Percentiles rank a stretch among this genome's conserved stretches.
phyloP scores from a whole-genome alignment of 2,888 invertebrate genomes.

The Acrobasis consociella region DNA sequence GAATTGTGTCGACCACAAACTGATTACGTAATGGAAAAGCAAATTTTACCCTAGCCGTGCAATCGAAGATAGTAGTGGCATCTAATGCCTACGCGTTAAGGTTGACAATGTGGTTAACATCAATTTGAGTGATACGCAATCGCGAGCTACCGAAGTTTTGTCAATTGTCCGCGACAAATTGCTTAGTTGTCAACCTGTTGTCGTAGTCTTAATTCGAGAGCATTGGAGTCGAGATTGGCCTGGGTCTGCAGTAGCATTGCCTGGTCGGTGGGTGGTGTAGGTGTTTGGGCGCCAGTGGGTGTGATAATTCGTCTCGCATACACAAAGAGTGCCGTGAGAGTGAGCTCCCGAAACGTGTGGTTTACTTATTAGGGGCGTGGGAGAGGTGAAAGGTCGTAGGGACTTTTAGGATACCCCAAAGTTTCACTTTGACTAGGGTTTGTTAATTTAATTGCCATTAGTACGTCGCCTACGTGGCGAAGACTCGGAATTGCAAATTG shows the following conservation, averaged over 20 bases:
- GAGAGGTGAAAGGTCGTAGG: conserved; percentile 74
- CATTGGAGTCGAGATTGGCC: conserved; percentile 55
- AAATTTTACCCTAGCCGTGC: conserved; percentile 39
- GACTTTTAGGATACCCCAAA: conserved; percentile 42
- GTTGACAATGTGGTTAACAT: conserved; percentile 61
- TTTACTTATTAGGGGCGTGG: conserved; percentile 74
- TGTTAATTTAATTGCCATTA: conserved; percentile 29
- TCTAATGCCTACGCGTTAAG: conserved; percentile 51
- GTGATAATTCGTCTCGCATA: conserved; percentile 78
- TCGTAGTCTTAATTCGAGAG: conserved; percentile 48
- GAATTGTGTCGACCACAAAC: conserved; percentile 47
- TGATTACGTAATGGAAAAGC: conserved; percentile 57
- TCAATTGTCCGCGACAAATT: conserved; percentile 63
- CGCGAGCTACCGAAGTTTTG: conserved; percentile 61
- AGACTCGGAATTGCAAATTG: conserved; percentile 20
- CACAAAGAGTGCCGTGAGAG: conserved; percentile 77
- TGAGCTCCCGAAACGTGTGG: conserved; percentile 68
- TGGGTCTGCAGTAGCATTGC: conserved; percentile 48
- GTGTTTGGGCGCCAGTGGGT: conserved; percentile 70
- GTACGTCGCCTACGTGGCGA: conserved; percentile 7
- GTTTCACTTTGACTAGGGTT: conserved; percentile 44
- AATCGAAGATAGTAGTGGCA: conserved; percentile 43
- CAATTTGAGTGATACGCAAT: conserved; percentile 57
- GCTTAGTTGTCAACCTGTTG: conserved; percentile 45
- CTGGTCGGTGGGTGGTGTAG: conserved; percentile 60